Conservation (phyloP, 2,888 invertebrate species). For the Operophtera brumata region DNA sequence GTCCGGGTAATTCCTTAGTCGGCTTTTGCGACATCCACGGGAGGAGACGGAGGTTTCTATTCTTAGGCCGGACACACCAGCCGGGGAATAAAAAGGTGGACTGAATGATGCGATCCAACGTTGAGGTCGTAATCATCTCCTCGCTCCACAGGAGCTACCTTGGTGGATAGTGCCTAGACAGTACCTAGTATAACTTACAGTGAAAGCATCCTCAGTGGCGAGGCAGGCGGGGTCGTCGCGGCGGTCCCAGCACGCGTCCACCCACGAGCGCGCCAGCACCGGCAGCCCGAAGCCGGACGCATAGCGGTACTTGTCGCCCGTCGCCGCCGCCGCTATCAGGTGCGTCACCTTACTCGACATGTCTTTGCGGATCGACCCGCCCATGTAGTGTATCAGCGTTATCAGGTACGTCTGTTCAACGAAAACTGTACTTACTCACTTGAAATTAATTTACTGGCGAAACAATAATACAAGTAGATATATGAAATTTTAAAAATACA, state of each 20-base stretch:
- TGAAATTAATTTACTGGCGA: slow-evolving; percentile 6
- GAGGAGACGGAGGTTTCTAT: no score
- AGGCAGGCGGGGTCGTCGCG: slow-evolving; percentile 85
- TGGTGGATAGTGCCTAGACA: neutral
- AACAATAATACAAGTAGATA: no score
- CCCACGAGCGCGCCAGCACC: slow-evolving; percentile 94
- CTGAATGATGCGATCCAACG: no score
- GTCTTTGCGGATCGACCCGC: slow-evolving; percentile 96
- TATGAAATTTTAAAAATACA: no score
- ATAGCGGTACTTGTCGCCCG: slow-evolving; percentile 96
- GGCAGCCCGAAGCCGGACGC: slow-evolving; percentile 94
- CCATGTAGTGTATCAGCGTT: slow-evolving; percentile 96
- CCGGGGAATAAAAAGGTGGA: neutral
- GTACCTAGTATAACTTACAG: slow-evolving; percentile 69
- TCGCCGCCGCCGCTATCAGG: slow-evolving; percentile 93
- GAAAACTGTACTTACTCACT: neutral
- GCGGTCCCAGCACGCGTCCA: slow-evolving; percentile 91
- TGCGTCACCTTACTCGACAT: slow-evolving; percentile 94
- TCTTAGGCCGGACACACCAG: no score
- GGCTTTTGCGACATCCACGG: no score
- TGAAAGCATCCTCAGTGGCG: slow-evolving; percentile 85
- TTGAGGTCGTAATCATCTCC: no score
- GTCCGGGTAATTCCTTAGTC: no score
- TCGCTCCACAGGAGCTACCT: neutral
- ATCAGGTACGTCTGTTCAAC: slow-evolving; percentile 88